Evolutionary conservation across 2,888 invertebrate species (phyloP), one percentile per base, ranked within the genome.

Genomic region (Helicoverpa assulta): DNA sequence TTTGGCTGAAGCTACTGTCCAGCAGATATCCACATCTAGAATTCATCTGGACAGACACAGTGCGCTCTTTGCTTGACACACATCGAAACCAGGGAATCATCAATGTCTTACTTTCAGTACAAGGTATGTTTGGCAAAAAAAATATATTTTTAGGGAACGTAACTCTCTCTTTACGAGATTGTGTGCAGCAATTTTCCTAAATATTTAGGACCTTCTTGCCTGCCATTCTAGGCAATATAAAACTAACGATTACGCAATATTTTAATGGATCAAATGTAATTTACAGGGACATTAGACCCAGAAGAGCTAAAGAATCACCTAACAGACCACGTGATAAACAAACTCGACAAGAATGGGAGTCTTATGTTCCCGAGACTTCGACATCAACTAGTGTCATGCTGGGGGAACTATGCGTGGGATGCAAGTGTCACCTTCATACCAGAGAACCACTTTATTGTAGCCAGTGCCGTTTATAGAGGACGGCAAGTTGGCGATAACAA

Each of bases 321-420:
- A 26, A 88, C 88, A 0, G 90, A 95, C 19, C 94, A 96, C 77
- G 91, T 96, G 55, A 92, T 96, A 10, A 96, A 96, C 51, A 92
- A 96, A 57, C 94, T 96, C 12, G 96, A 97, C 81, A 96, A 96
- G 81, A 91, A 93, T 52, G 97, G 97, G 0, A 94, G 96, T 40
- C 89, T 97, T 10, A 93, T 96, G 85, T 98, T 97, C 85, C 97
- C 97, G 0, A 96, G 97, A 70, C 90, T 98, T 43, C 96, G 97
- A 3, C 97, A 97, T 63, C 93, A 96, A 51, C 90, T 98, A 57
- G 97, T 97, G 0, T 97, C 97, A 0, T 97, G 97, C 83, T 98
- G 97, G 96, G 98, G 98, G 0, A 96, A 97, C 78, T 98, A 98
- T 88, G 98, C 97, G 0, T 98, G 98, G 98, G 96, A 96, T 83